Conservation (phyloP, 2,113 vertebrate genomes). For the Camelus dromedarius region DNA sequence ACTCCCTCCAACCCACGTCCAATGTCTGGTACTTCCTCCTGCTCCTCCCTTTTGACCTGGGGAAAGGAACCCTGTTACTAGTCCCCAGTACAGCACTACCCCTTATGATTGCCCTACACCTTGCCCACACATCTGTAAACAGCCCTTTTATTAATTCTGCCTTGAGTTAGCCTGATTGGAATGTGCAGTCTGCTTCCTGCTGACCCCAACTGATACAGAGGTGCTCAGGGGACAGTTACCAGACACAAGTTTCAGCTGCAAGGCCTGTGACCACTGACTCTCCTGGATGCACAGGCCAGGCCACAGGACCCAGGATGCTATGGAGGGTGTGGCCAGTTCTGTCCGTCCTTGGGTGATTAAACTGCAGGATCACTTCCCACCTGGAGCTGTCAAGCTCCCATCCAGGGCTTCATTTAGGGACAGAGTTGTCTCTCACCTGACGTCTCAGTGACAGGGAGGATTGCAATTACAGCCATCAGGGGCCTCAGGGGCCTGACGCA, state of each 20-base stretch:
- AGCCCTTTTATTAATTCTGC: background rate
- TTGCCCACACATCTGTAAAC: background rate
- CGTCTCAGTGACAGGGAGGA: conserved; percentile 84
- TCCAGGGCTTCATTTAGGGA: conserved; percentile 84
- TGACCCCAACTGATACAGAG: background rate
- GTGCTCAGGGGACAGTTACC: background rate
- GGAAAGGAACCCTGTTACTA: background rate
- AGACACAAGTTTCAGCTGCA: background rate
- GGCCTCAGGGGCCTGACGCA: conserved; percentile 71
- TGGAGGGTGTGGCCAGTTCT: conserved; percentile 75
- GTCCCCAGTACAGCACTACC: background rate
- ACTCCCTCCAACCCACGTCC: background rate
- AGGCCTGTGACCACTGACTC: conserved; percentile 63
- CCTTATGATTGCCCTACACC: background rate
- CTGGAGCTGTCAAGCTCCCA: conserved; percentile 81
- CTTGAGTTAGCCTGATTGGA: background rate
- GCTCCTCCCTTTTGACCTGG: background rate
- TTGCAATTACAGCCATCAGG: conserved; percentile 84
- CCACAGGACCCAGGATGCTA: conserved; percentile 44
- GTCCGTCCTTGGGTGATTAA: conserved; percentile 80
- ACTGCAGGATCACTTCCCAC: conserved; percentile 80
- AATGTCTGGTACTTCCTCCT: background rate
- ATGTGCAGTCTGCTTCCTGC: background rate
- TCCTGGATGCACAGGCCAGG: background rate
- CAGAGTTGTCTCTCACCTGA: conserved; percentile 76